Conservation (phyloP, 1,140 invertebrate genomes). For the Lucilia cuprina region DNA sequence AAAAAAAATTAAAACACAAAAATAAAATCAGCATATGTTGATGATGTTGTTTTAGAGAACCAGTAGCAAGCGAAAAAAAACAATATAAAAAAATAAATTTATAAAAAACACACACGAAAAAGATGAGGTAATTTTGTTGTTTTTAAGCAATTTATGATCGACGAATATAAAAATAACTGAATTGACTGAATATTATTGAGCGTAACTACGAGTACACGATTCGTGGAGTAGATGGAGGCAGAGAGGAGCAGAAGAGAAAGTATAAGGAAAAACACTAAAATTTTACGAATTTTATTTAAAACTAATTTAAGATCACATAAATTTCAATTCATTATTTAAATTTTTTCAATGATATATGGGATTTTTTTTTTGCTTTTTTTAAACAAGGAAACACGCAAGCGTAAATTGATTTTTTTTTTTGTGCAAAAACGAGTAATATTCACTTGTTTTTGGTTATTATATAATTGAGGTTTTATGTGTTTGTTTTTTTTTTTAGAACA, state of each 20-base stretch:
- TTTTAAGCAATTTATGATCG: slow-evolving; percentile 13
- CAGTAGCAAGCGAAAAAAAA: not conserved
- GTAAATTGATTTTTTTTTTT: not conserved
- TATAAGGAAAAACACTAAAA: not conserved
- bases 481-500: not conserved
- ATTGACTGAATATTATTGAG: not conserved
- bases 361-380: not conserved
- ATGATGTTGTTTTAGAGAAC: slow-evolving; percentile 1
- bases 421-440: not conserved
- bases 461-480: not conserved
- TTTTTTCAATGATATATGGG: not conserved
- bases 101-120: not conserved
- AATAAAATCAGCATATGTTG: slow-evolving; percentile 17
- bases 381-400: not conserved
- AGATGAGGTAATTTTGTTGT: slow-evolving; percentile 32
- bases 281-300: not conserved
- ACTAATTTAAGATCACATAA: not conserved
- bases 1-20: slow-evolving; percentile 2
- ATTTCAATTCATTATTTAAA: not conserved
- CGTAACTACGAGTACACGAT: not conserved
- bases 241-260: not conserved
- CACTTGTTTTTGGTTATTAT: not conserved
- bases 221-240: not conserved
- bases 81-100: no score
- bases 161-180: not conserved